A percentile compares a stretch with the other conserved stretches of the same genome.
These are phyloP conservation scores for Furcifer pardalis DNA, from an alignment of 2,797 vertebrate genomes.

Conservation along the genomic window DNA sequence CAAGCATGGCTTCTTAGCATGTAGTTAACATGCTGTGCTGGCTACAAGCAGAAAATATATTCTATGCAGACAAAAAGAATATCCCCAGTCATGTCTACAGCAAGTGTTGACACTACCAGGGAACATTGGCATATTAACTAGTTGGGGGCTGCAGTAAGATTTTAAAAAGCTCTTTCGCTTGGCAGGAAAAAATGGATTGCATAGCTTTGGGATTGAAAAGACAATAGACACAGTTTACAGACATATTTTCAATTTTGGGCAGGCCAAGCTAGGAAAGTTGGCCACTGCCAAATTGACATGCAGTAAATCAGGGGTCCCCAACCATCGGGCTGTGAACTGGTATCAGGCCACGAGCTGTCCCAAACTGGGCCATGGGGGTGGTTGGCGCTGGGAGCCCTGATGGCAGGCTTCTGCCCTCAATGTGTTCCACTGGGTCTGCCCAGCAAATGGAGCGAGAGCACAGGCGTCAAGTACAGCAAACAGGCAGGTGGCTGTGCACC, in stretches of 20 bases:
- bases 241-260: background rate
- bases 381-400: no score
- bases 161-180: background rate
- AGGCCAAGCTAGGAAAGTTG: background rate
- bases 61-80: background rate
- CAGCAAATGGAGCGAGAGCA: no score
- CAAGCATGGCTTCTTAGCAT: background rate
- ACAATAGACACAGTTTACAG: background rate
- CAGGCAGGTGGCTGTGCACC: no score
- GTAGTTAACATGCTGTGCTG: no score
- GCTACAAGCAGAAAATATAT: background rate
- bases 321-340: no score
- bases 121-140: background rate
- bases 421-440: no score
- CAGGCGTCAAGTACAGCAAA: no score
- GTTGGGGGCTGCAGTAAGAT: background rate
- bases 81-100: background rate
- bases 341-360: no score
- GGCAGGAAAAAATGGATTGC: background rate
- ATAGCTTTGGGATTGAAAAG: background rate
- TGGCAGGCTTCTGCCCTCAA: no score
- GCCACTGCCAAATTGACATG: background rate
- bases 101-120: background rate
- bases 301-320: no score
- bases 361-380: no score